Evolutionary conservation across 2,888 invertebrate species (phyloP).

Genomic region (Therioaphis trifolii): DNA sequence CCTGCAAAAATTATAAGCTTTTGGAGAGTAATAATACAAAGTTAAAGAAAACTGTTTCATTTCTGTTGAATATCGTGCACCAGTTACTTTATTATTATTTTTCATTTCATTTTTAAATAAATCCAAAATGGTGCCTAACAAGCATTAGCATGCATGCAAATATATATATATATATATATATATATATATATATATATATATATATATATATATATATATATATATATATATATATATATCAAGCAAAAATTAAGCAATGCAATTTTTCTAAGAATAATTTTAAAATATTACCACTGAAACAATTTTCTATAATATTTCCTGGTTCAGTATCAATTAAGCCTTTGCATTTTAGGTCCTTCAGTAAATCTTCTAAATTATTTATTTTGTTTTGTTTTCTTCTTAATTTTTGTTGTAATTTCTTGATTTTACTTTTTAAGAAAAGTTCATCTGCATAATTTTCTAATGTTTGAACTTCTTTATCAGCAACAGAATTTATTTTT

Average conservation of each 20-base stretch:
- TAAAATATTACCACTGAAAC: no score
- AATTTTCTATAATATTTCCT: no score
- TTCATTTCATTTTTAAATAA: no score
- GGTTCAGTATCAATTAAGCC: background rate
- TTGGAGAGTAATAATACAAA: constrained; percentile 35
- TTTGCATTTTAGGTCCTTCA: constrained; percentile 8
- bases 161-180: no score
- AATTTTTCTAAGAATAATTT: constrained; percentile 16
- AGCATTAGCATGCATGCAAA: background rate
- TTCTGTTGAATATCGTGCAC: no score
- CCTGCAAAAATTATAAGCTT: constrained; percentile 29
- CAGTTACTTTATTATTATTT: no score
- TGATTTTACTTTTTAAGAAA: constrained; percentile 4
- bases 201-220: no score
- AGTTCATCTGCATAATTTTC: constrained; percentile 6
- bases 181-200: no score
- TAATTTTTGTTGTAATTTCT: background rate
- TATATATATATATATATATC: no score
- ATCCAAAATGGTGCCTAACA: no score
- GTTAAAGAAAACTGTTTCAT: constrained; percentile 11
- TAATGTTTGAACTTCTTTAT: constrained; percentile 3
- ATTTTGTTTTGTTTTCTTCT: background rate
- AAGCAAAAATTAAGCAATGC: constrained; percentile 13
- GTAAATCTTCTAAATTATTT: constrained; percentile 8
- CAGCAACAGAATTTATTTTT: constrained; percentile 3